Evolutionary conservation across 2,888 invertebrate species (phyloP), one percentile per base, ranked within the genome.

Genomic region (Electrophaes corylata): DNA sequence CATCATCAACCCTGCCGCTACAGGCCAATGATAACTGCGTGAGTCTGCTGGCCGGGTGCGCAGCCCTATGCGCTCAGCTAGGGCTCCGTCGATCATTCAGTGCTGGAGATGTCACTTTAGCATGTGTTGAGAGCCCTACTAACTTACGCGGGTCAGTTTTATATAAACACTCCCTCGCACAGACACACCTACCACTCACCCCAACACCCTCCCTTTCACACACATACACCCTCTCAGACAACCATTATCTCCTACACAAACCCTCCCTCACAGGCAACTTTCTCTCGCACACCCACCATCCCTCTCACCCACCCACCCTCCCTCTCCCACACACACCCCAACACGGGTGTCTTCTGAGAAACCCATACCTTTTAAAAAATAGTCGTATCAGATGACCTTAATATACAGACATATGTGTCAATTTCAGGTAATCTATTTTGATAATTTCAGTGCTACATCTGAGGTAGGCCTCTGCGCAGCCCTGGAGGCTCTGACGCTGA

Each of bases 61-160:
- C 96, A 0, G 95, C 95, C 5, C 91, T 97, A 20, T 96, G 96
- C 45, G 95, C 96, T 0, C 96, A 95, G 48, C 88, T 96, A 0
- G 96, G 97, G 1, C 92, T 96, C n/a, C 95, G 96, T 45, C 94
- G 96, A 72, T 96, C 96, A 71, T 96, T 97, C 88, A 96, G 96
- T 73, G 96, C 96, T 0, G 95, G 95, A 23, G 97, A 97, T 76
- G 95, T 97, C 14, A 35, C 64, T 0, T 40, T 55, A 0, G 46
- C 49, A 0, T 16, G 33, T 3, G 23, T 52, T 3, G 31, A n/a
- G 1, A 54, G 43, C 63, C 29, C 57, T 62, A 16, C 64, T 47
- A 37, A 57, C 23, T 5, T 3, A n/a, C n/a, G 53, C 23, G 46
- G 69, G 55, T 39, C 52, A 50, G 61, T 26, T 6, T 12, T 16